A percentile compares a stretch with the other conserved stretches of the same genome.
These are phyloP conservation scores for Balaenoptera acutorostrata DNA, from an alignment of 2,113 vertebrate species.

Conservation along the genomic window DNA sequence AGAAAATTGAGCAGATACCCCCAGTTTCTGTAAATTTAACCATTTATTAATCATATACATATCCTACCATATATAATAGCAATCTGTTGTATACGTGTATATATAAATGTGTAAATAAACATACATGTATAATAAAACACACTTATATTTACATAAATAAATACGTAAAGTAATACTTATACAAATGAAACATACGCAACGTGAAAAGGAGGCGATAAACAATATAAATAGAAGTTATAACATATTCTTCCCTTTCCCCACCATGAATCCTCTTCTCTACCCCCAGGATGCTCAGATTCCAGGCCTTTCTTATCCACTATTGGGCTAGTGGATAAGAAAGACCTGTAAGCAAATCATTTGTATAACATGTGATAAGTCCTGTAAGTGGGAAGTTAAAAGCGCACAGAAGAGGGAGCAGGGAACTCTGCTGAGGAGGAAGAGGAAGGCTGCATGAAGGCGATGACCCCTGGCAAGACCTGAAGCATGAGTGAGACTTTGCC, in stretches of 20 bases:
- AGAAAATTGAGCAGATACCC: not conserved
- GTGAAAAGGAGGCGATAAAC: not conserved
- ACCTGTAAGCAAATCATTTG: not conserved
- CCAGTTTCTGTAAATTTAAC: not conserved
- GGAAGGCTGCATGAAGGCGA: not conserved
- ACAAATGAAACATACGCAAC: not conserved
- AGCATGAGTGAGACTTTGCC: not conserved
- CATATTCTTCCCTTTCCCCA: not conserved
- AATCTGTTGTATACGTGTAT: not conserved
- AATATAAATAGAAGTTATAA: not conserved
- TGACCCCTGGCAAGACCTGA: not conserved
- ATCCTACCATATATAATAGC: not conserved
- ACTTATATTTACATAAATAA: not conserved
- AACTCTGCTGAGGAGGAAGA: not conserved
- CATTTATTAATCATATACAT: not conserved
- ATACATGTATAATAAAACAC: not conserved
- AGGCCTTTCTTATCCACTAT: not conserved
- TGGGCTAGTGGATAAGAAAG: not conserved
- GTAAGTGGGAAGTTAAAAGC: not conserved
- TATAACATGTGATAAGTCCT: not conserved
- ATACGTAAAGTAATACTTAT: not conserved
- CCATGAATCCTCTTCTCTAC: not conserved
- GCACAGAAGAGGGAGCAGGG: not conserved
- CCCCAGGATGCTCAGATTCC: not conserved
- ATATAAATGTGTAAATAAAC: not conserved